A percentile compares a stretch with the other conserved stretches of the same genome.
These are phyloP conservation scores for Lepidochitona cinerea DNA, from an alignment of 2,888 invertebrate genomes.

Conservation along the genomic window DNA sequence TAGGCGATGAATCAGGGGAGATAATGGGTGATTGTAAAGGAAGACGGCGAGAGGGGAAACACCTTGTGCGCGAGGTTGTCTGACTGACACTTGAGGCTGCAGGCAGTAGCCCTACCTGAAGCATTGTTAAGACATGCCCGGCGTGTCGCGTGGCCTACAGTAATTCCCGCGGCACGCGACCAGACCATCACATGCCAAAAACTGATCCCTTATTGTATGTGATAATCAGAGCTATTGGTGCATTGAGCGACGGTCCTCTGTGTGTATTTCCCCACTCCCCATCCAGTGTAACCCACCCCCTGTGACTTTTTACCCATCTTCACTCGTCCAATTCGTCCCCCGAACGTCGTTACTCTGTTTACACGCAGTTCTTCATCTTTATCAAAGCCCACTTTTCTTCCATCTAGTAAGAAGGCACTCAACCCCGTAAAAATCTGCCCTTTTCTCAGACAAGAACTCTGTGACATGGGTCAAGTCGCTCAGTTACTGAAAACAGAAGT, in stretches of 20 bases:
- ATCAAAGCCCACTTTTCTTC: too few species aligned
- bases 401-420: too few species aligned
- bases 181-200: neutral
- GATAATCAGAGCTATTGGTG: neutral
- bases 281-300: too few species aligned
- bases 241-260: neutral
- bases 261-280: too few species aligned
- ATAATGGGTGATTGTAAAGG: neutral
- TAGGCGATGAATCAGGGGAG: neutral
- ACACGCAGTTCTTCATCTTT: too few species aligned
- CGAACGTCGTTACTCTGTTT: too few species aligned
- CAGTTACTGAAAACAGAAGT: too few species aligned
- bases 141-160: neutral
- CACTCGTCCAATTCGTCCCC: too few species aligned
- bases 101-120: neutral
- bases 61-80: neutral
- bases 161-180: neutral
- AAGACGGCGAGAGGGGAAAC: neutral
- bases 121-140: neutral
- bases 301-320: too few species aligned
- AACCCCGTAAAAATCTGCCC: too few species aligned
- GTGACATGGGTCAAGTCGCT: too few species aligned
- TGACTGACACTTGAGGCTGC: neutral
- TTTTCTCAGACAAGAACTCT: too few species aligned
- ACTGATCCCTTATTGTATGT: neutral